phyloP scores from a whole-genome alignment of 2,113 vertebrate genomes.

The Pyrgilauda ruficollis region DNA sequence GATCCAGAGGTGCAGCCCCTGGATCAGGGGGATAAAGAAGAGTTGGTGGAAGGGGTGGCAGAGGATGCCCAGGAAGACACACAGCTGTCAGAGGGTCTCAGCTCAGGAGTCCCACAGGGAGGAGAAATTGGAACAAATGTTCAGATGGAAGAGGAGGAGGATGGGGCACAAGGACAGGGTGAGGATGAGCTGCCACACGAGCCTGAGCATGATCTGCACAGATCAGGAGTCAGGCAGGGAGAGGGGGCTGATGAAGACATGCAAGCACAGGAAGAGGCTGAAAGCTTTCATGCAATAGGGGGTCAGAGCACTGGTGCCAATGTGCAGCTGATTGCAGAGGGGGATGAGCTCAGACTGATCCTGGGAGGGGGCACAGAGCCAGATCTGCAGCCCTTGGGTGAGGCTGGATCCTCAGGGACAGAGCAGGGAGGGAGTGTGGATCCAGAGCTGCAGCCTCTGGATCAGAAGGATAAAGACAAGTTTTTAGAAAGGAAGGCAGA shows the following conservation, averaged over 20 bases:
- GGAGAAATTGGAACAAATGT: too few relatives aligned
- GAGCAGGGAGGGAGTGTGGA: too few relatives aligned
- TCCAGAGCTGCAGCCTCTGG: too few relatives aligned
- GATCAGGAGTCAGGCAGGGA: accelerated
- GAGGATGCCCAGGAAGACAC: too few relatives aligned
- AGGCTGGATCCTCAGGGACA: too few relatives aligned
- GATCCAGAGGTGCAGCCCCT: too few relatives aligned
- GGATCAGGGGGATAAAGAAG: too few relatives aligned
- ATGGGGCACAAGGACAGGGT: too few relatives aligned
- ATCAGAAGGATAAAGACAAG: background rate
- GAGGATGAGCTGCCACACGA: background rate
- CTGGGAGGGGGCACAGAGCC: background rate
- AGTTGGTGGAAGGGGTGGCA: too few relatives aligned
- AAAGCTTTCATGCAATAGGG: background rate
- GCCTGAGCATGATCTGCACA: background rate
- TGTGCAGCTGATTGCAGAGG: accelerated
- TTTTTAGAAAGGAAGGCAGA: background rate
- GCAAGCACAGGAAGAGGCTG: too few relatives aligned
- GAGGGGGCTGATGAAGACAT: accelerated
- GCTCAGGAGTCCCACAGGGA: background rate
- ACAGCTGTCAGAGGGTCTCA: background rate
- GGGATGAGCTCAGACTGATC: accelerated
- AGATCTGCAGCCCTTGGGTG: too few relatives aligned
- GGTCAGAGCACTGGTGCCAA: background rate
- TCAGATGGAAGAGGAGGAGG: too few relatives aligned